These are phyloP conservation scores for Athripsodes cinereus DNA, from an alignment of 2,888 invertebrate genomes.

Conservation along the genomic window DNA sequence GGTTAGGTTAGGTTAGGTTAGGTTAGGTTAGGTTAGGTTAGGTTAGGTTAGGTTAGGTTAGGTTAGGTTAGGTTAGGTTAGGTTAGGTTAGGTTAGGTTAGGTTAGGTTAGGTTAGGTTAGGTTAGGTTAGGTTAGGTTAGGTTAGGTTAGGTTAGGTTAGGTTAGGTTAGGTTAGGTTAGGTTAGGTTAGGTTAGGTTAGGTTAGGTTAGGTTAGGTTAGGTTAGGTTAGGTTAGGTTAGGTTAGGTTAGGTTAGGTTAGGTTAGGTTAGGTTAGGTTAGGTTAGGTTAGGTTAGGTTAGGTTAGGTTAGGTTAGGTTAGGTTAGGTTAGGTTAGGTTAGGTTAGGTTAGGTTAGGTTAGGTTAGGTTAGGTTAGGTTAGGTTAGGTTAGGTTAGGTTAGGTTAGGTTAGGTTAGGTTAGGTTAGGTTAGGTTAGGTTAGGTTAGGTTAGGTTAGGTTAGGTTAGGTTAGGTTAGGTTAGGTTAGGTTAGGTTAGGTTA, in stretches of 20 bases:
- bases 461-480: constrained; percentile 12
- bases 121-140: constrained; percentile 26
- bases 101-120: constrained; percentile 15
- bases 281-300: constrained; percentile 26
- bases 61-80: constrained; percentile 8
- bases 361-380: constrained; percentile 11
- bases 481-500: constrained; percentile 7
- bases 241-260: constrained; percentile 24
- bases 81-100: constrained; percentile 14
- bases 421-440: constrained; percentile 13
- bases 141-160: constrained; percentile 24
- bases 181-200: constrained; percentile 3
- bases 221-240: constrained; percentile 6
- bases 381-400: constrained; percentile 12
- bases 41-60: constrained; percentile 9
- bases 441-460: constrained; percentile 12
- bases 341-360: constrained; percentile 23
- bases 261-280: constrained; percentile 14
- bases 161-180: constrained; percentile 14
- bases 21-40: constrained; percentile 10
- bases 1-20: constrained; percentile 25
- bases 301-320: constrained; percentile 28
- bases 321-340: constrained; percentile 27
- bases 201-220: constrained; percentile 7
- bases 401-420: constrained; percentile 9